Evolutionary conservation across 2,888 invertebrate genomes (phyloP), one percentile per base, ranked within the genome.

Genomic region (Drymonia ruficornis): DNA sequence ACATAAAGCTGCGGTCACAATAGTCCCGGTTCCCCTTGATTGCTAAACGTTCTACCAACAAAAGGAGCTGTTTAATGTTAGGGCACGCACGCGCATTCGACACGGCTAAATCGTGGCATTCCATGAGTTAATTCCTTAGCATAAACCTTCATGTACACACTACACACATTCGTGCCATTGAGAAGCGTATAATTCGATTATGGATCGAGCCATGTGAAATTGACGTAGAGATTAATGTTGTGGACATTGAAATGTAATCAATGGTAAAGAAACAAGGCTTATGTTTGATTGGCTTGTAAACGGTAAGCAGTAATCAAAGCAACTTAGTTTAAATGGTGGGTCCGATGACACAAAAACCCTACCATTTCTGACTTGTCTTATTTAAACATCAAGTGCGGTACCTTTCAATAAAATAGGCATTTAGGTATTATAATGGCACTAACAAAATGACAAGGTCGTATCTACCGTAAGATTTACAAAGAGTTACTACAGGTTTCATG

Each of bases 41-140:
- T 83, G 80, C 76, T 76, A 63, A 70, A 78, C 81, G 80, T 83
- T 86, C 84, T 78, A 81, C 76, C 70, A 82, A 89, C 90, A 88
- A 91, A 89, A 85, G 88, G 79, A 84, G 81, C 85, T 87, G 81
- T 83, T 91, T 89, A 84, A 90, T 91, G 87, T 88, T 79, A 68
- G 74, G 80, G 86, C 91, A 91, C 89, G 91, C 81, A 81, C 83
- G 76, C 71, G 70, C 79, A 77, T 71, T 84, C 81, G 81, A 78
- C 77, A 74, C 76, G 72, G 76, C 73, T 79, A 81, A 80, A 70
- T 66, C 65, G 61, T 67, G 63, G 65, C 70, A 67, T 70, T 72
- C 68, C 70, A 71, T 65, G 64, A 73, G 73, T 74, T 72, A 75
- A 76, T 72, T 74, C 65, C 76, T 71, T 66, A 58, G 68, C 65